These are phyloP conservation scores for Druceiella hillmani DNA, from an alignment of 2,888 invertebrate genomes.

Conservation along the genomic window DNA sequence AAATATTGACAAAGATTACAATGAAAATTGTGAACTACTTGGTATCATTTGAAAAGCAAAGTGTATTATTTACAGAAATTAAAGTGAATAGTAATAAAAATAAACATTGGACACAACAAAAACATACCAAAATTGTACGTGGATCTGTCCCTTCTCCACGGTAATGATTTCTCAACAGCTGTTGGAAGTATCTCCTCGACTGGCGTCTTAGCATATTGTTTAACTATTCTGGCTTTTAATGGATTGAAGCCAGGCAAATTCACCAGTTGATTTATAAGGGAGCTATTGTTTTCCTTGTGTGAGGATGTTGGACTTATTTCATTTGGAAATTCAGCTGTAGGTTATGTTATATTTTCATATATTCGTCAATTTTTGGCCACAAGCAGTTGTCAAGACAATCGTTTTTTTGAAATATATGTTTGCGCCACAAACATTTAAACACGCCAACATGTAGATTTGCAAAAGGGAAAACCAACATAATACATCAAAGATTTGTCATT, in stretches of 20 bases:
- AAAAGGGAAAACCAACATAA: slow-evolving; percentile 53
- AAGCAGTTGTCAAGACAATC: slow-evolving; percentile 42
- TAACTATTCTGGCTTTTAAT: slow-evolving; percentile 63
- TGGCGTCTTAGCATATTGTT: slow-evolving; percentile 59
- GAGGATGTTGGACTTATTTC: slow-evolving; percentile 53
- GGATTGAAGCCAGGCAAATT: slow-evolving; percentile 65
- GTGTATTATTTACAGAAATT: too few species aligned
- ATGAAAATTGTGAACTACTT: too few species aligned
- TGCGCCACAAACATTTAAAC: too few species aligned
- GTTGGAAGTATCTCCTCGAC: slow-evolving; percentile 61
- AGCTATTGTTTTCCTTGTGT: slow-evolving; percentile 62
- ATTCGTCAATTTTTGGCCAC: too few species aligned
- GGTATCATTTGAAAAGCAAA: too few species aligned
- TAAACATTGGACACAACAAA: slow-evolving; percentile 3
- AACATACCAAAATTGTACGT: slow-evolving; percentile 68
- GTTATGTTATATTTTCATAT: slow-evolving; percentile 27
- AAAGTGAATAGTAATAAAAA: too few species aligned
- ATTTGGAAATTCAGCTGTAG: slow-evolving; percentile 43
- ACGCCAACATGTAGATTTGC: slow-evolving; percentile 46
- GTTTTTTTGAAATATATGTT: slow-evolving; percentile 2
- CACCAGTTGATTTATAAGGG: slow-evolving; percentile 63
- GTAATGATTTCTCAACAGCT: slow-evolving; percentile 75
- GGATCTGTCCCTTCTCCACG: slow-evolving; percentile 77
- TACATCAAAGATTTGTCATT: too few species aligned
- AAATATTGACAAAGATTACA: too few species aligned